These are phyloP conservation scores for Lucilia cuprina DNA, from an alignment of 1,140 invertebrate species.

Conservation along the genomic window DNA sequence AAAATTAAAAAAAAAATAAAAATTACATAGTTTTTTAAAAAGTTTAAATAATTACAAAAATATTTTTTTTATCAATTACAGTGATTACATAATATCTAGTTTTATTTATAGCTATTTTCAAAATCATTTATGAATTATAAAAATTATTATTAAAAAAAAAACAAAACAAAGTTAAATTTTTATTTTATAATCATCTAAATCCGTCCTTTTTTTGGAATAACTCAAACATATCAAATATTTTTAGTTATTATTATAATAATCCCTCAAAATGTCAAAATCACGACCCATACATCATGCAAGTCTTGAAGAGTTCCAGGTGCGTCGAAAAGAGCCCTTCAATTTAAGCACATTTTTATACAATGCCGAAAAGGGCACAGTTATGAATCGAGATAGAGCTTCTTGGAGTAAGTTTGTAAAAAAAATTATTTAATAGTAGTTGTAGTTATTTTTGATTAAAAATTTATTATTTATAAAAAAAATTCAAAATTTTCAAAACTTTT, in stretches of 20 bases:
- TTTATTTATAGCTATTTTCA: background rate
- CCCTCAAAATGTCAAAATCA: constrained; percentile 54
- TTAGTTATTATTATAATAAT: too few species aligned
- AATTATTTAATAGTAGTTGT: background rate
- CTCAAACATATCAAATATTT: background rate
- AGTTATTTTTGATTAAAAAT: too few species aligned
- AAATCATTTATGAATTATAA: background rate
- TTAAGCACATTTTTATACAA: constrained; percentile 72
- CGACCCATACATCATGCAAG: constrained; percentile 45
- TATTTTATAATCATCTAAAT: background rate
- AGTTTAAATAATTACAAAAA: too few species aligned
- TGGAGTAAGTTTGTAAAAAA: constrained; percentile 70
- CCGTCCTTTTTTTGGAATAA: background rate
- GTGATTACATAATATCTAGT: background rate
- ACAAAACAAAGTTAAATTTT: background rate
- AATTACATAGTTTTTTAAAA: too few species aligned
- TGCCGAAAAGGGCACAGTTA: constrained; percentile 72
- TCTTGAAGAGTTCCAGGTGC: constrained; percentile 47
- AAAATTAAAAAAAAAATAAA: too few species aligned
- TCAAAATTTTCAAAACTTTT: too few species aligned
- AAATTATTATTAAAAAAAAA: background rate
- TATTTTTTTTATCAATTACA: background rate
- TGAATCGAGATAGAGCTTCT: constrained; percentile 74
- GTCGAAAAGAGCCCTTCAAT: constrained; percentile 51
- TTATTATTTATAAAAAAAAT: too few species aligned